Base-by-base conservation (phyloP, 2,113 vertebrate species). In the Hyperopisus bebe region DNA sequence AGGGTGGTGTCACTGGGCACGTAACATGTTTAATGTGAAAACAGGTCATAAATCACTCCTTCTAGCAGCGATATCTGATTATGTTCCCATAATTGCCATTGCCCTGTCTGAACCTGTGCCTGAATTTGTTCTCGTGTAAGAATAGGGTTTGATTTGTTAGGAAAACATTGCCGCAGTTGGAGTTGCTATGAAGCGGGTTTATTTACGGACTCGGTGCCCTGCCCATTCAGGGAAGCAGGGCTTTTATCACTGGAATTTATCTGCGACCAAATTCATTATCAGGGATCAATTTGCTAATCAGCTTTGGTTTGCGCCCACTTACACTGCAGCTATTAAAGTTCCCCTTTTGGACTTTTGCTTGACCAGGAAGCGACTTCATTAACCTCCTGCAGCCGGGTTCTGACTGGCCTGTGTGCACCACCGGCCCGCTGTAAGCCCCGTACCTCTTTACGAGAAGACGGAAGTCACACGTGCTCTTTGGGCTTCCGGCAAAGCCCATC, bases 1-100 rank as follows among this genome's bases (percentile, higher is more conserved):
- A 88, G 55, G 58, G 48, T 92, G 92, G 93, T 95, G 94, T 96
- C 94, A 94, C 94, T 92, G 92, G 93, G 92, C 93, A 92, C 92
- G 58, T 94, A 94, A 96, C 94, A 95, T 91, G 93, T 92, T 96
- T 95, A 95, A 94, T 90, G 90, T 93, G 92, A 94, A 95, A 95
- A 96, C 93, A 92, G 94, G 90, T 91, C 94, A 95, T 96, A 96
- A 95, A 96, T 96, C 95, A 95, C 91, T 70, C 90, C 92, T 90
- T 77, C 31, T 86, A 90, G 89, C 91, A 90, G 84, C 92, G 94
- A 94, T 94, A 93, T 93, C 91, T 94, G 92, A 94, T 94, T 94
- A 93, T 92, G 91, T 89, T 90, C 42, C 62, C 44, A 84, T 89
- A 90, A 90, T 90, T 90, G 84, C 88, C 62, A 42, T 89, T 82